A percentile compares a stretch with the other conserved stretches of the same genome.
These are phyloP conservation scores for Erannis defoliaria DNA, from an alignment of 2,888 invertebrate genomes.

Conservation along the genomic window DNA sequence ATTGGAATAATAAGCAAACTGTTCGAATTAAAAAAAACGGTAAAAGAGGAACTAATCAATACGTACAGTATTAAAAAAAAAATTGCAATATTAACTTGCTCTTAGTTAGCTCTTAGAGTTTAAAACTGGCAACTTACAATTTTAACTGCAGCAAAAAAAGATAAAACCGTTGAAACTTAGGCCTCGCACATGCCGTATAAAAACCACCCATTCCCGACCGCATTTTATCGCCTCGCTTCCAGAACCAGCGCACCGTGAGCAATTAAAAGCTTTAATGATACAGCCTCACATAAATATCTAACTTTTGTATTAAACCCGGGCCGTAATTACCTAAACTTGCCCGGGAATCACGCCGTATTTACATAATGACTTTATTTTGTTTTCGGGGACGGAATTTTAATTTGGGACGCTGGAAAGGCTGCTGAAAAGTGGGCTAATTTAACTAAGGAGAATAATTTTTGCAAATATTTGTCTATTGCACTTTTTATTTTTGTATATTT, in stretches of 20 bases:
- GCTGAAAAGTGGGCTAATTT: constrained; percentile 20
- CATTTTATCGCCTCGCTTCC: constrained; percentile 38
- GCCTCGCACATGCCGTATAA: constrained; percentile 14
- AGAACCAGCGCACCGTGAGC: constrained; percentile 37
- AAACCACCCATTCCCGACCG: constrained; percentile 34
- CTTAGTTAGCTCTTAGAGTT: too few species aligned
- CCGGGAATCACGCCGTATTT: constrained; percentile 74
- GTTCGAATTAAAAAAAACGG: too few species aligned
- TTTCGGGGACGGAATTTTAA: constrained; percentile 78
- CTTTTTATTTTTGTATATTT: too few species aligned
- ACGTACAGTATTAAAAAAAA: too few species aligned
- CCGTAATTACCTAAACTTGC: constrained; percentile 77
- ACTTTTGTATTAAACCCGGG: constrained; percentile 51
- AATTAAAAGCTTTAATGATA: constrained; percentile 45
- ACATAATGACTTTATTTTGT: constrained; percentile 85
- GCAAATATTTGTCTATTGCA: too few species aligned
- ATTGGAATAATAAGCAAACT: too few species aligned
- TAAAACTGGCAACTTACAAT: background rate
- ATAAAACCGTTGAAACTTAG: constrained; percentile 9
- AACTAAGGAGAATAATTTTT: background rate
- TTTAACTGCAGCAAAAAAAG: background rate
- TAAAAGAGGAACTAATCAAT: too few species aligned
- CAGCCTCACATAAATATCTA: constrained; percentile 43
- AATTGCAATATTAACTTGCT: too few species aligned
- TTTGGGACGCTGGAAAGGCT: constrained; percentile 35